Base-by-base conservation (phyloP, 2,797 vertebrate genomes). In the Sylvia borin region DNA sequence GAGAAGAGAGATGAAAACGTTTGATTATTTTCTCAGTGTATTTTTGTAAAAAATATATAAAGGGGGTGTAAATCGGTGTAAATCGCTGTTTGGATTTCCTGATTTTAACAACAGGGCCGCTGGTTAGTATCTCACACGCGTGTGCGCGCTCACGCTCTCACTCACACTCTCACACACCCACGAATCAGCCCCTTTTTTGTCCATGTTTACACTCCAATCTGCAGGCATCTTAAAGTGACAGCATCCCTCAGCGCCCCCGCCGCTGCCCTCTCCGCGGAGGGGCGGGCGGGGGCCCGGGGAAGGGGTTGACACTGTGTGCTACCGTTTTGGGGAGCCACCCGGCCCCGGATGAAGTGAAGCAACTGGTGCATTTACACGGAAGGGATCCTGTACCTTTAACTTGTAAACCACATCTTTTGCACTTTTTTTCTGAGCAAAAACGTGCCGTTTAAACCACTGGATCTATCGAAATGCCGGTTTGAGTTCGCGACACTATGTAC, bases 1-100 rank as follows among this genome's bases (percentile, higher is more conserved):
- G 97, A 98, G 96, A 98, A 98, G 97, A 98, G 98, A 99, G 99
- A 99, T 98, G 98, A 99, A 98, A 99, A 99, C 99, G 98, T 99
- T 99, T 99, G 99, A 99, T 99, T 99, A 99, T 99, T 99, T 99
- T 99, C 99, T 99, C 99, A 99, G 99, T 99, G 99, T 99, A 99
- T 99, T 99, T 99, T 99, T 99, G 99, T 99, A 99, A 99, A 99
- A 99, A 99, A 99, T 99, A 99, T 99, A 99, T 99, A 98, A 99
- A 98, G 98, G 99, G 99, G 98, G 99, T 98, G 98, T 99, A 98
- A 99, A 99, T 99, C 98, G 98, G 98, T 99, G 98, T 99, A 98
- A 98, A 99, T 99, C 98, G 99, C 99, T 99, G 99, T 99, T 98
- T 99, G 98, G 98, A 98, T 99, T 99, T 99, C 99, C 98, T 98